Evolutionary conservation across 2,113 vertebrate species (phyloP), one percentile per base, ranked within the genome.

Genomic region (Percina caprodes): DNA sequence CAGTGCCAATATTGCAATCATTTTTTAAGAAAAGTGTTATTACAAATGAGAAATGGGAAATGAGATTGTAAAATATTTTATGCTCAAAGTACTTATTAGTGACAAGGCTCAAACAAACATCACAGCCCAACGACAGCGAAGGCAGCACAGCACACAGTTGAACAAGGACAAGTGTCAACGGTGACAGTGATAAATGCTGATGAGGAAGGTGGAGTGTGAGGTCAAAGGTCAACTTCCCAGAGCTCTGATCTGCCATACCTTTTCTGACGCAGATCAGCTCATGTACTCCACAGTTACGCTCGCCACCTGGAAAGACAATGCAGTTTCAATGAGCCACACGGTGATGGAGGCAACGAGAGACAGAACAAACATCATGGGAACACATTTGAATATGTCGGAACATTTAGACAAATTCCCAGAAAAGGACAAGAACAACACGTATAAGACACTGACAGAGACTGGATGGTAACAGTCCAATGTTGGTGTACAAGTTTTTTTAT

Each of bases 261-360:
- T 98, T 99, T 88, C 98, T 96, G 94, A 99, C 96, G 94, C 98
- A 99, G 95, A 99, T 96, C 90, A 99, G 96, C 91, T 99, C 98
- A 94, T 99, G 97, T 71, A 99, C 97, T 95, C 98, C 98, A 89
- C 98, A 99, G 84, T 97, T 97, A 91, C 98, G 96, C 88, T 99
- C 98, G 86, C 98, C 98, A 96, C 97, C 98, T 99, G 93, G 63
- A 88, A 84, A 95, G 89, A 94, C 94, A 96, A 93, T 68, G 87
- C 81, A 92, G 88, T 83, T 89, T 93, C 86, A 89, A 94, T 92
- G 90, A 93, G 86, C 69, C 82, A 72, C 75, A 23, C 67, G 4
- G 84, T 16, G 88, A 89, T 87, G 91, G 83, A 78, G 73, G 79
- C 26, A 80, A 70, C 49, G 39, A 2, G 0, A 68, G 76, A 86